Evolutionary conservation across 2,797 vertebrate genomes (phyloP).

Genomic region (Tokudaia tokunoshimensis): DNA sequence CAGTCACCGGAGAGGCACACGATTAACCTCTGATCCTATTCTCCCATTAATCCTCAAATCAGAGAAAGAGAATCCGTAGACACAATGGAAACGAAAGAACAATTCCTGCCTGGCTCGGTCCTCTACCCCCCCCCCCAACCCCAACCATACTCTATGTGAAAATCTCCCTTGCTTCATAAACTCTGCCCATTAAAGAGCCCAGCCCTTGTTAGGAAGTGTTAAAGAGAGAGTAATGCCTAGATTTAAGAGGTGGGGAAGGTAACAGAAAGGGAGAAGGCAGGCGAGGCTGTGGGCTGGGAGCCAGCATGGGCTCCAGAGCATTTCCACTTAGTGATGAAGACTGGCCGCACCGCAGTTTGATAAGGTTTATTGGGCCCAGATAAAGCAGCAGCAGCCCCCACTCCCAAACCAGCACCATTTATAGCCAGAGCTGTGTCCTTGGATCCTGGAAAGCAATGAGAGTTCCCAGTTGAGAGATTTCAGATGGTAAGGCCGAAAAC

Average conservation of each 20-base stretch:
- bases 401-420: slow-evolving; percentile 72
- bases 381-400: slow-evolving; percentile 69
- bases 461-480: slow-evolving; percentile 68
- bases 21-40: slow-evolving; percentile 86
- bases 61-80: slow-evolving; percentile 84
- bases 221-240: slow-evolving; percentile 83
- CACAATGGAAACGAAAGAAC: slow-evolving; percentile 73
- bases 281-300: slow-evolving; percentile 70
- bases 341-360: slow-evolving; percentile 71
- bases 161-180: slow-evolving; percentile 84
- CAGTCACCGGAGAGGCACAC: slow-evolving; percentile 20
- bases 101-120: slow-evolving; percentile 1
- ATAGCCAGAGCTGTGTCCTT: slow-evolving; percentile 70
- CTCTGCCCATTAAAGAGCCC: slow-evolving; percentile 81
- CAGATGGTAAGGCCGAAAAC: slow-evolving; percentile 52
- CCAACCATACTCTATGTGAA: slow-evolving; percentile 70
- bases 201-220: slow-evolving; percentile 84
- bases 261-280: slow-evolving; percentile 78
- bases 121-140: neutral
- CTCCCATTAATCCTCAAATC: slow-evolving; percentile 92
- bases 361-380: slow-evolving; percentile 83
- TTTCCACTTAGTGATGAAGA: slow-evolving; percentile 75
- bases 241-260: slow-evolving; percentile 85
- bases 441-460: slow-evolving; percentile 59
- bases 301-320: slow-evolving; percentile 67